Conservation (phyloP, 1,140 invertebrate species). For the Pseudomyrmex sp. region DNA sequence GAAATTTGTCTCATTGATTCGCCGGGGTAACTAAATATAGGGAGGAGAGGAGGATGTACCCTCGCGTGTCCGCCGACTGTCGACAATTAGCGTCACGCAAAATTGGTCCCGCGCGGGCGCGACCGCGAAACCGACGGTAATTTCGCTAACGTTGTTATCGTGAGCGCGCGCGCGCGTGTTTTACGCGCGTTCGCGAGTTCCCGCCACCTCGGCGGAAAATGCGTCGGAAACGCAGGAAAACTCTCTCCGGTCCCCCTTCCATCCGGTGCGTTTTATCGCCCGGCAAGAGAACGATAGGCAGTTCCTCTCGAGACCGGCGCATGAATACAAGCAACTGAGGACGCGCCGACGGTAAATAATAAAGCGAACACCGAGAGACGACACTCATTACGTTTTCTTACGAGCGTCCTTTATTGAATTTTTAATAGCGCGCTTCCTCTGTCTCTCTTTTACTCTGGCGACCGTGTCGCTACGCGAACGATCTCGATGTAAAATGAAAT, state of each 20-base stretch:
- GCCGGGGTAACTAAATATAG: background rate
- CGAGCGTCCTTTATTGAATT: constrained; percentile 50
- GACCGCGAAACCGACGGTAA: constrained; percentile 59
- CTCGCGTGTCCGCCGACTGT: constrained; percentile 23
- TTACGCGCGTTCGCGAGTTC: constrained; percentile 1
- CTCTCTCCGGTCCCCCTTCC: background rate
- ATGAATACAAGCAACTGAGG: constrained; percentile 23
- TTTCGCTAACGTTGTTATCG: constrained; percentile 53
- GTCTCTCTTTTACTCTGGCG: too few relatives aligned
- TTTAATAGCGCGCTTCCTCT: constrained; percentile 44
- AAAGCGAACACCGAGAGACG: constrained; percentile 15
- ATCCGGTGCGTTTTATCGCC: constrained; percentile 23
- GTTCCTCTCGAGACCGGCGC: background rate
- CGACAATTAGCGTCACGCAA: constrained; percentile 58
- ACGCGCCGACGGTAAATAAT: background rate
- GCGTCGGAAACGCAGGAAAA: constrained; percentile 26
- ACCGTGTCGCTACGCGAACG: constrained; percentile 27
- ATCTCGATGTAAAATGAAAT: constrained; percentile 24
- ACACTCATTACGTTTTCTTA: constrained; percentile 48
- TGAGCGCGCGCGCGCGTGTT: constrained; percentile 19
- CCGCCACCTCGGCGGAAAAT: background rate
- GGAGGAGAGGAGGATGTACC: background rate
- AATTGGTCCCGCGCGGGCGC: constrained; percentile 35
- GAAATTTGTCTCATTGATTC: constrained; percentile 68
- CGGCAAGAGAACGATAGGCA: background rate